Conservation (phyloP, 2,888 invertebrate genomes). For the Agrochola lota region DNA sequence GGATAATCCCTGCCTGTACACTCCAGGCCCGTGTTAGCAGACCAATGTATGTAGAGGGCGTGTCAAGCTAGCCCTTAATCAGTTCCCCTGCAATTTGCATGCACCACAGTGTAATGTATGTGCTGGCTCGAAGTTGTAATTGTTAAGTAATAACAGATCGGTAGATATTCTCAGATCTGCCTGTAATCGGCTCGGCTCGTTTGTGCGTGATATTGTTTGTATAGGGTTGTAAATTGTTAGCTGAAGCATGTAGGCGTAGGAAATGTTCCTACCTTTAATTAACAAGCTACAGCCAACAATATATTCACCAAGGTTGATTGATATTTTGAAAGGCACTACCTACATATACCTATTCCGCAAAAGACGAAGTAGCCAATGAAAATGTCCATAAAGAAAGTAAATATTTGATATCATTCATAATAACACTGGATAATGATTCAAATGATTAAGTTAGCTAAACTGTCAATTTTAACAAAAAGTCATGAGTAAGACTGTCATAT, state of each 20-base stretch:
- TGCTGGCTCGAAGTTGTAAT: slow-evolving; percentile 43
- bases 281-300: too few relatives aligned
- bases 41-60: slow-evolving; percentile 25
- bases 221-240: slow-evolving; percentile 18
- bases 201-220: slow-evolving; percentile 37
- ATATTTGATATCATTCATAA: too few relatives aligned
- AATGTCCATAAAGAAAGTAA: too few relatives aligned
- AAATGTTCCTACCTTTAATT: slow-evolving; percentile 4
- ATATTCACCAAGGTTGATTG: too few relatives aligned
- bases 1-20: neutral
- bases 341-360: too few relatives aligned
- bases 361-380: too few relatives aligned
- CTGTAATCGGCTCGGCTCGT: slow-evolving; percentile 28
- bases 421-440: too few relatives aligned
- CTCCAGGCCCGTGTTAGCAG: neutral
- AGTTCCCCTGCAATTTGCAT: slow-evolving; percentile 51
- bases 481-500: too few relatives aligned
- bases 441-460: too few relatives aligned
- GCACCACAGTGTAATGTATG: slow-evolving; percentile 43
- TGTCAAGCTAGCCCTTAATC: slow-evolving; percentile 22
- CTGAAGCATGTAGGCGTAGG: slow-evolving; percentile 11
- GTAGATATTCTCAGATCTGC: slow-evolving; percentile 22
- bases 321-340: too few relatives aligned
- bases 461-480: too few relatives aligned
- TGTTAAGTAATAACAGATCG: slow-evolving; percentile 58